A percentile compares a stretch with the other conserved stretches of the same genome.
Conservation (phyloP, 2,888 invertebrate species). For the Germaria angustata region DNA sequence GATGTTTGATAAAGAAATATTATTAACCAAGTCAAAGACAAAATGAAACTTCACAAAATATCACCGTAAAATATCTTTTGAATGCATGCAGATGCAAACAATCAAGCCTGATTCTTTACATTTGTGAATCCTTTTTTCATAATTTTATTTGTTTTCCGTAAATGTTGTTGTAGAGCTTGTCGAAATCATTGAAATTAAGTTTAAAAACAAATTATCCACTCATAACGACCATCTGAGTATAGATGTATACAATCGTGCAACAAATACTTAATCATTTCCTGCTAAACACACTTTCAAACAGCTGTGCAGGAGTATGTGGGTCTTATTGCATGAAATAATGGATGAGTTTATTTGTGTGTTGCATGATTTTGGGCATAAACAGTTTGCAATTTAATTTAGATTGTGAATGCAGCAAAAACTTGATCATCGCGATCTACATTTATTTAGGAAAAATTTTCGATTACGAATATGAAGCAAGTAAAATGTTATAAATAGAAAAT, state of each 20-base stretch:
- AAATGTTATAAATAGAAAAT: no score
- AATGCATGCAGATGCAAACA: not conserved
- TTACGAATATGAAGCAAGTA: not conserved
- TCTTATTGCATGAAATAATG: constrained; percentile 7
- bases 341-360: constrained; percentile 16
- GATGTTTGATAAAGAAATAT: constrained; percentile 55
- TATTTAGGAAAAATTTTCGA: not conserved
- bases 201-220: no score
- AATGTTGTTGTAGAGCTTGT: constrained; percentile 26
- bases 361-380: constrained; percentile 44
- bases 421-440: not conserved
- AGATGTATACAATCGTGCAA: no score
- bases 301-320: not conserved
- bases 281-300: not conserved
- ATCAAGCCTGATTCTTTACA: not conserved
- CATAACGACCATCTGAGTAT: no score
- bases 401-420: not conserved
- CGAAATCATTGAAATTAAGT: constrained; percentile 47
- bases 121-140: not conserved
- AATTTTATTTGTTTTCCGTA: constrained; percentile 10
- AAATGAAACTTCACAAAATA: not conserved
- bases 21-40: constrained; percentile 51
- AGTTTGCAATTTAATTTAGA: constrained; percentile 29
- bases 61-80: not conserved
- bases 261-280: no score